A percentile compares a stretch with the other conserved stretches of the same genome.
phyloP scores from a whole-genome alignment of 1,140 invertebrate genomes.

The Drosophila arawakana region DNA sequence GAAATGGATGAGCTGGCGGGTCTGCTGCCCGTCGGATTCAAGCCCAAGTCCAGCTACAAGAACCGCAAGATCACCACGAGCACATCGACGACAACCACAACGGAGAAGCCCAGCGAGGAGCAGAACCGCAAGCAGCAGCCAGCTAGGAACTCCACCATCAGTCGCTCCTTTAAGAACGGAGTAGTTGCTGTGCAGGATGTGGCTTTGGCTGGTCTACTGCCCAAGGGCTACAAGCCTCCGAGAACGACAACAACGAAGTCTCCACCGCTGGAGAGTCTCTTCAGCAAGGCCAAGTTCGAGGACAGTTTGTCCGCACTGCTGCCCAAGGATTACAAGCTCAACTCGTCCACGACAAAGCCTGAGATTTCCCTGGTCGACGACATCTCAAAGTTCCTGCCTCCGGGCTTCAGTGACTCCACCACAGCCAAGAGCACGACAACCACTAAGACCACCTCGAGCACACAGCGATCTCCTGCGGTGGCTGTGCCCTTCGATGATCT shows the following conservation, averaged over 20 bases:
- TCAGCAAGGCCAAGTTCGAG: slow-evolving; percentile 74
- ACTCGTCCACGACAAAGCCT: slow-evolving; percentile 59
- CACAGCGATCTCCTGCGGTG: slow-evolving; percentile 56
- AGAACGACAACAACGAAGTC: slow-evolving; percentile 16
- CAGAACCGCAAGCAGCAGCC: slow-evolving; percentile 54
- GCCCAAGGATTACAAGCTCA: slow-evolving; percentile 88
- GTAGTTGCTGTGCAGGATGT: slow-evolving; percentile 71
- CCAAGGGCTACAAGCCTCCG: slow-evolving; percentile 87
- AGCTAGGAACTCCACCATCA: slow-evolving; percentile 77
- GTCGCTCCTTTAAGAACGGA: slow-evolving; percentile 78
- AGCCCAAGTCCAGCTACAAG: slow-evolving; percentile 85
- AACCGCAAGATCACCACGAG: slow-evolving; percentile 86
- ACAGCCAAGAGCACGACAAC: not conserved
- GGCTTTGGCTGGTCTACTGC: slow-evolving; percentile 86
- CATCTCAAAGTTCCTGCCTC: slow-evolving; percentile 87
- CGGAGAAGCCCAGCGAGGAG: slow-evolving; percentile 42
- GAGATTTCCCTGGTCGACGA: slow-evolving; percentile 82
- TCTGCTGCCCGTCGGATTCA: slow-evolving; percentile 88
- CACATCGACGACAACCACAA: slow-evolving; percentile 85
- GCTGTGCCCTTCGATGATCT: slow-evolving; percentile 85
- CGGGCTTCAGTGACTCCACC: slow-evolving; percentile 86
- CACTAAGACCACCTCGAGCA: not conserved
- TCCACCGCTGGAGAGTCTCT: slow-evolving; percentile 56
- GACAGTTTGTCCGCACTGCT: slow-evolving; percentile 85
- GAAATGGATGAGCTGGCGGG: slow-evolving; percentile 87